Conservation (phyloP, 2,113 vertebrate genomes). For the Morphnarchus princeps region DNA sequence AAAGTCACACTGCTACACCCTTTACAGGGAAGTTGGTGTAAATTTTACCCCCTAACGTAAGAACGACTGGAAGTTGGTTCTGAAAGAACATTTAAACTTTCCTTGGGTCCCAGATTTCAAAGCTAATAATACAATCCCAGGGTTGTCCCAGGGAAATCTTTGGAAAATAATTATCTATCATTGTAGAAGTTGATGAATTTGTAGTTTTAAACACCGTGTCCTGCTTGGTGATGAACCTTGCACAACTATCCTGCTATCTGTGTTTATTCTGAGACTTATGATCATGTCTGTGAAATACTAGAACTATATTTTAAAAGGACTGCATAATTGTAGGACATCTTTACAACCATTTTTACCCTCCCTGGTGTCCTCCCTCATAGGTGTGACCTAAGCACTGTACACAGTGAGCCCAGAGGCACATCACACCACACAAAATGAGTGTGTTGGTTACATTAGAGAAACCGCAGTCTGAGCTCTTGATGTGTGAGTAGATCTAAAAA, state of each 20-base stretch:
- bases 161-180: neutral
- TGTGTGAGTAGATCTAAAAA: neutral
- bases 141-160: neutral
- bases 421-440: fast-evolving
- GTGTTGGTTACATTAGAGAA: neutral
- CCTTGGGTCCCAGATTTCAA: neutral
- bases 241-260: neutral
- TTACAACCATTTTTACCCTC: neutral
- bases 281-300: neutral
- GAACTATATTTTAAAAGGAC: neutral
- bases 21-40: neutral
- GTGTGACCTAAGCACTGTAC: neutral
- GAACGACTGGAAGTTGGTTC: neutral
- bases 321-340: neutral
- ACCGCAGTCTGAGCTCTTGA: neutral
- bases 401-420: neutral
- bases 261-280: neutral
- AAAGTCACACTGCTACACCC: neutral
- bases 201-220: neutral
- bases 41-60: neutral
- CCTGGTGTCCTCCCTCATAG: neutral
- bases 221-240: neutral
- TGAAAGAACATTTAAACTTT: neutral
- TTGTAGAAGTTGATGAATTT: neutral
- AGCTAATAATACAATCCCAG: neutral